These are phyloP conservation scores for Galagoides demidoff DNA, from an alignment of 2,797 vertebrate species.

Conservation along the genomic window DNA sequence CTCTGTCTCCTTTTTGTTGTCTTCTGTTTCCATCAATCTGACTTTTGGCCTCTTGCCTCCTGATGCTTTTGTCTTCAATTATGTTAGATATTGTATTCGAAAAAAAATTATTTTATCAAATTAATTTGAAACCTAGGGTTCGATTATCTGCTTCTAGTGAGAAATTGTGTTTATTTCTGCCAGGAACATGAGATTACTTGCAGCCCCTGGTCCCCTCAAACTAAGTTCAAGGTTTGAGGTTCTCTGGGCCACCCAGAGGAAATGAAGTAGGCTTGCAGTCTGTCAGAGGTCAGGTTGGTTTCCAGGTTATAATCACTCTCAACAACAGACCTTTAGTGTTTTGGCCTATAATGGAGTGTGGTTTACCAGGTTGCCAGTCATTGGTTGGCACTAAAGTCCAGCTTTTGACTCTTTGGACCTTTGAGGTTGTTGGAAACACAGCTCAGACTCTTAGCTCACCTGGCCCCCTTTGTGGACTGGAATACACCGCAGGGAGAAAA, in stretches of 20 bases:
- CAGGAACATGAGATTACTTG: neutral
- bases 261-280: neutral
- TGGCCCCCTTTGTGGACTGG: rapidly evolving
- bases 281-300: neutral
- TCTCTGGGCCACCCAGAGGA: neutral
- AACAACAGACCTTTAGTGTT: neutral
- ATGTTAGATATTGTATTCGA: neutral
- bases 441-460: neutral
- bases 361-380: neutral
- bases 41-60: neutral
- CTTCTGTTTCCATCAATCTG: neutral
- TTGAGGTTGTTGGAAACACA: neutral
- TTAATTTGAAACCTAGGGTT: neutral
- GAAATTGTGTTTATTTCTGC: neutral
- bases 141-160: neutral
- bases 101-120: neutral
- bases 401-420: neutral
- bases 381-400: neutral
- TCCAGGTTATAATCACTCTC: neutral
- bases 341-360: neutral
- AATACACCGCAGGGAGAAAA: neutral
- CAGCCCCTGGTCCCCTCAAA: neutral
- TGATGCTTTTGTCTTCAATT: neutral
- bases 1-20: neutral
- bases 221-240: neutral